Conservation (phyloP, 2,113 vertebrate species). For the Pituophis catenifer region DNA sequence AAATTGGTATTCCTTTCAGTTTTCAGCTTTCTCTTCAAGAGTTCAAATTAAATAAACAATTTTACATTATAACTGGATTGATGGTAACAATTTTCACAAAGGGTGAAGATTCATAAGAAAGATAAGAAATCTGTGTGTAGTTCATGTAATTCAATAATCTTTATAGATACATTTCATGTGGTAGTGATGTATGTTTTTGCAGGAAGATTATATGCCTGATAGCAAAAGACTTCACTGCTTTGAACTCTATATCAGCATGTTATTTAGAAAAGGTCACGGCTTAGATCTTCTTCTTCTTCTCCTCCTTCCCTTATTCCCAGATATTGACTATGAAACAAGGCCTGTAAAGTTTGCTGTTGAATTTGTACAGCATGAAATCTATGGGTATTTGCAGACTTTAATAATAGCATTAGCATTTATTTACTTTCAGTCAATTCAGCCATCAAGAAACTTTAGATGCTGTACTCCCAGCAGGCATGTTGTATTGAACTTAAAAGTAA, state of each 20-base stretch:
- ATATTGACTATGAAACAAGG: constrained; percentile 70
- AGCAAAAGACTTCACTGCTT: no score
- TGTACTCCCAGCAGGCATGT: constrained; percentile 51
- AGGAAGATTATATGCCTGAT: no score
- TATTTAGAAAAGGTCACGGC: constrained; percentile 68
- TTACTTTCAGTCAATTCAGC: constrained; percentile 63
- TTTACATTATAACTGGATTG: not conserved
- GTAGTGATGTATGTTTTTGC: not conserved
- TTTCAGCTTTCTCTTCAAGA: not conserved
- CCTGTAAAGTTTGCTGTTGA: constrained; percentile 67
- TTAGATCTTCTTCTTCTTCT: constrained; percentile 49
- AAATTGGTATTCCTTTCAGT: not conserved
- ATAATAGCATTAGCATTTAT: constrained; percentile 55
- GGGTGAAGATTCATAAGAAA: not conserved
- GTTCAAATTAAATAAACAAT: not conserved
- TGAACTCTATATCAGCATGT: constrained; percentile 55
- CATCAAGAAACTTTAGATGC: constrained; percentile 61
- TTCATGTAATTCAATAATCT: not conserved
- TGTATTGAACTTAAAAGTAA: constrained; percentile 14
- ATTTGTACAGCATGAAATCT: constrained; percentile 68
- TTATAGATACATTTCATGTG: not conserved
- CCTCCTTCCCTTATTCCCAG: constrained; percentile 13
- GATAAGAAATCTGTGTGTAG: not conserved
- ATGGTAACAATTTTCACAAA: not conserved
- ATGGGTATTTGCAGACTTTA: constrained; percentile 65